A percentile compares a stretch with the other conserved stretches of the same genome.
Evolutionary conservation across 2,113 vertebrate genomes (phyloP).

Genomic region (Clarias magur): DNA sequence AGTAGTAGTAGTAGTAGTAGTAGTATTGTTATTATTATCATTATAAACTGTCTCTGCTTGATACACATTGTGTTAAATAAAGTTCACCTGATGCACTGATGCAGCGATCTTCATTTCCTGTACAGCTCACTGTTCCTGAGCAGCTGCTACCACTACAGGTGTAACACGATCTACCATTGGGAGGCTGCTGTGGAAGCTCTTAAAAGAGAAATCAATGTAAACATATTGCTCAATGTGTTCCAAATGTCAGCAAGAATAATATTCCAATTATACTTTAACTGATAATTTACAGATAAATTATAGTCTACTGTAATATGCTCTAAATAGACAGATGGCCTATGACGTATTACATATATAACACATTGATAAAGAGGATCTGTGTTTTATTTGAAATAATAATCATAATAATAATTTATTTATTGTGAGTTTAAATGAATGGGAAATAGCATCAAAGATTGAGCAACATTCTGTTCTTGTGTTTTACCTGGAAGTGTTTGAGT

Average conservation of each 20-base stretch:
- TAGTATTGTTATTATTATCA: too few relatives aligned
- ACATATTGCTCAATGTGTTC: background rate
- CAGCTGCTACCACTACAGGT: constrained; percentile 39
- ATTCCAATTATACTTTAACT: background rate
- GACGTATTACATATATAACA: background rate
- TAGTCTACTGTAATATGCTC: background rate
- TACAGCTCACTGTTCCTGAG: constrained; percentile 10
- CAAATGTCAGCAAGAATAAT: background rate
- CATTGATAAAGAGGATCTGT: background rate
- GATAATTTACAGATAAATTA: background rate
- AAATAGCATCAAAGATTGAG: too few relatives aligned
- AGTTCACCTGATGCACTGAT: background rate
- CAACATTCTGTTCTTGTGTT: background rate
- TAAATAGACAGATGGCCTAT: background rate
- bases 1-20: too few relatives aligned
- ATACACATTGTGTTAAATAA: background rate
- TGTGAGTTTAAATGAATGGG: too few relatives aligned
- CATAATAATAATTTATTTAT: too few relatives aligned
- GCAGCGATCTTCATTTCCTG: background rate
- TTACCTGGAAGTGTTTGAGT: background rate
- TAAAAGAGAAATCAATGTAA: background rate
- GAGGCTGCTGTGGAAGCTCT: background rate
- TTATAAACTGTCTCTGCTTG: background rate
- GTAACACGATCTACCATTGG: constrained; percentile 11
- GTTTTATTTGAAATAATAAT: too few relatives aligned